Evolutionary conservation across 2,797 vertebrate genomes (phyloP).

Genomic region (Dallia pectoralis): DNA sequence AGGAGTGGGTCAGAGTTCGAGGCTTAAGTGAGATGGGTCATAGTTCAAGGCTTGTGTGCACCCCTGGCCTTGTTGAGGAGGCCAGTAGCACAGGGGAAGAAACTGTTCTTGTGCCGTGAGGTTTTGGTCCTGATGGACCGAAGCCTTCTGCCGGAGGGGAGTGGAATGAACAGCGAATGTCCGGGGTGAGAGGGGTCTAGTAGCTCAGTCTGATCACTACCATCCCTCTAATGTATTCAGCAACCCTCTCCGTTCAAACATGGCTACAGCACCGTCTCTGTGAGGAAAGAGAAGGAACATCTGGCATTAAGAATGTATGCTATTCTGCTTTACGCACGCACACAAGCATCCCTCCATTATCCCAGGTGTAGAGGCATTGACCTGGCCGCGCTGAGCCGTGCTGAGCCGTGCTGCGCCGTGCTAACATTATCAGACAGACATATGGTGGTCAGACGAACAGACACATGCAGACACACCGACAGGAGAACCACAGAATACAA

Average conservation of each 20-base stretch:
- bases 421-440: neutral
- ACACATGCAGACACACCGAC: neutral
- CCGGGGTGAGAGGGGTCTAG: too few species aligned
- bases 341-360: neutral
- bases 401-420: neutral
- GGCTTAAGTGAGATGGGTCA: too few species aligned
- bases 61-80: too few species aligned
- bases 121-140: too few species aligned
- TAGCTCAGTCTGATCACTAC: neutral
- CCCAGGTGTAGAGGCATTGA: neutral
- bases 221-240: too few species aligned
- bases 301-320: neutral
- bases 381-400: neutral
- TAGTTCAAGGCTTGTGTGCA: too few species aligned
- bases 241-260: neutral
- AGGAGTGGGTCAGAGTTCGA: too few species aligned
- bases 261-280: neutral
- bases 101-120: too few species aligned
- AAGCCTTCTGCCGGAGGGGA: too few species aligned
- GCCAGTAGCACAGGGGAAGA: too few species aligned
- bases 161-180: too few species aligned
- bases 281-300: neutral
- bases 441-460: neutral
- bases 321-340: neutral
- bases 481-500: neutral